These are phyloP conservation scores for Nixonia krombeini DNA, from an alignment of 1,140 invertebrate genomes.

Conservation along the genomic window DNA sequence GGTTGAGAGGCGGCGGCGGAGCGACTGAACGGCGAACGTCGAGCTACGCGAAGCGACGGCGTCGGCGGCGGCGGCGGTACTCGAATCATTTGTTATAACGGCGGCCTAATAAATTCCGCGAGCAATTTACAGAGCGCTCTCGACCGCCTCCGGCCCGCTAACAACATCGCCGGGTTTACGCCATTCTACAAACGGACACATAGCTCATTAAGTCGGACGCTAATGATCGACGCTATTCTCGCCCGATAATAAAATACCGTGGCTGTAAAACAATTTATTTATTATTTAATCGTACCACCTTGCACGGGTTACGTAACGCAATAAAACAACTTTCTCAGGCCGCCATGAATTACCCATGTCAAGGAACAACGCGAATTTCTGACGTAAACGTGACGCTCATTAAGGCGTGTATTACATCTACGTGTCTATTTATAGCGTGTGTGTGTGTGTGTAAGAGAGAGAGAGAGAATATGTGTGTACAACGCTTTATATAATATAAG, in stretches of 20 bases:
- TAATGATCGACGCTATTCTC: slow-evolving; percentile 52
- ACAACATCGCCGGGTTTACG: slow-evolving; percentile 16
- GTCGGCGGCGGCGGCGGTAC: too few relatives aligned
- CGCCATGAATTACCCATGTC: slow-evolving; percentile 10
- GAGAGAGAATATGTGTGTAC: too few relatives aligned
- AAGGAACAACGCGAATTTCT: slow-evolving; percentile 22
- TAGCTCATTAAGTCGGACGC: slow-evolving; percentile 44
- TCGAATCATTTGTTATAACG: slow-evolving; percentile 29
- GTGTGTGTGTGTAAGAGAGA: too few relatives aligned
- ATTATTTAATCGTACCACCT: slow-evolving; percentile 43
- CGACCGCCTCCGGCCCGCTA: neutral
- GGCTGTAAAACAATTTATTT: slow-evolving; percentile 60
- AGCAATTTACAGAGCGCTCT: slow-evolving; percentile 24
- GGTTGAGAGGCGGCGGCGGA: too few relatives aligned
- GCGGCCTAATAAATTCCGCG: slow-evolving; percentile 30
- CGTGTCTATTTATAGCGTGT: slow-evolving; percentile 22
- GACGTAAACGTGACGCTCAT: slow-evolving; percentile 27
- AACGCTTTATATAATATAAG: neutral
- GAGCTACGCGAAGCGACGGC: too few relatives aligned
- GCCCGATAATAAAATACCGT: slow-evolving; percentile 57
- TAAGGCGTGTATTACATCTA: slow-evolving; percentile 27
- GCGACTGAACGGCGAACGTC: too few relatives aligned
- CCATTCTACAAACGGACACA: slow-evolving; percentile 28
- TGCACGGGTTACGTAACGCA: neutral
- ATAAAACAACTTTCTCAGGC: slow-evolving; percentile 7